Base-by-base conservation (phyloP, 2,888 invertebrate genomes). In the Pterobdella sp. region DNA sequence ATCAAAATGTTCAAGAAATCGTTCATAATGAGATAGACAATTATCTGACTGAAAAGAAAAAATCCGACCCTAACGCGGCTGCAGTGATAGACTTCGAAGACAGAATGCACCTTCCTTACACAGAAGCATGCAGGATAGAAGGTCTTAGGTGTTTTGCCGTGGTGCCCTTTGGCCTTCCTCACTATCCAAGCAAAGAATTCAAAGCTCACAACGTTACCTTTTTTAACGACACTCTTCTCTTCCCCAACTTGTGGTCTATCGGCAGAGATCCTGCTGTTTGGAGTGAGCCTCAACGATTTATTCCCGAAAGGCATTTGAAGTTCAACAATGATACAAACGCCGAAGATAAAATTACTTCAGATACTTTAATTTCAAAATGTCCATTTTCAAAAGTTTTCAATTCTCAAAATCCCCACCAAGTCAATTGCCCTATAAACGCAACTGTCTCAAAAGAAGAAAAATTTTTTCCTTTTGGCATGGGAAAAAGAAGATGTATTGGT, bases 141-240 rank as follows among this genome's bases (percentile, higher is more conserved):
- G 77, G 77, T 1, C 76, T 80, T 77, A 76, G 81, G 18, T 77
- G 78, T 42, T 78, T 79, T 0, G 78, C 80, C 49, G 80, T 81
- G 68, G 79, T 81, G 68, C 81, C 82, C 0, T 80, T 81, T 49
- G 80, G 79, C 0, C 73, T 81, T 31, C 82, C 82, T 0, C 82
- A 82, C 76, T 78, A 78, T 65, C 79, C 81, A 26, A 80, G 79
- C 1, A 32, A 73, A 0, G 76, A 78, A 66, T 68, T 74, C 31
- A 26, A 35, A 7, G 52, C 75, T 26, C 72, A 78, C 22, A 79
- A 78, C 26, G 75, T 77, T 75, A 75, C 75, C 66, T 78, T 81
- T 37, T 78, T 77, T 18, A 76, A 78, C n/a, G 75, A 79, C 60
- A 80, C 81, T 7, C 75, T 81, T 0, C 79, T 81, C 3, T 79